phyloP scores from a whole-genome alignment of 1,140 invertebrate species.

The Saxidomus purpurata region DNA sequence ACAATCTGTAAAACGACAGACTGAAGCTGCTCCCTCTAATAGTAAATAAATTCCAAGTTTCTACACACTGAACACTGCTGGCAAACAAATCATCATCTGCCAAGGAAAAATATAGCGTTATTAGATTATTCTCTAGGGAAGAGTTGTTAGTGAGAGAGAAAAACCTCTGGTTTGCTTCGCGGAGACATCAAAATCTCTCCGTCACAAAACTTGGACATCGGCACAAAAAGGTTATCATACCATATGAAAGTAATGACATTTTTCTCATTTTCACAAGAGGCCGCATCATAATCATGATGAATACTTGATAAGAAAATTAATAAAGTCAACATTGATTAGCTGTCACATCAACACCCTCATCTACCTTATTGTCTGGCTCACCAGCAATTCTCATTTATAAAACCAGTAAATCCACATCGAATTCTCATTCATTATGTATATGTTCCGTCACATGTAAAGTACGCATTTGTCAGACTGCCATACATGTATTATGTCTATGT shows the following conservation, averaged over 20 bases:
- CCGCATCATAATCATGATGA: constrained; percentile 18
- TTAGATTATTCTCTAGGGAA: not conserved
- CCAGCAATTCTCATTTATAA: not conserved
- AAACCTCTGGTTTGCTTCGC: not conserved
- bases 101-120: not conserved
- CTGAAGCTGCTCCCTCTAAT: too few species aligned
- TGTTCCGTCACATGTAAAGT: not conserved
- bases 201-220: not conserved
- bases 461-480: not conserved
- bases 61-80: too few species aligned
- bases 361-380: not conserved
- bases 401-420: constrained; percentile 10
- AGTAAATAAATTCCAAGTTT: too few species aligned
- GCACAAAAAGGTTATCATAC: constrained; percentile 2
- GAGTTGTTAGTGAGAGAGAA: not conserved
- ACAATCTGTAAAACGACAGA: too few species aligned
- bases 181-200: not conserved
- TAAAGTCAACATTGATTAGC: constrained; percentile 32
- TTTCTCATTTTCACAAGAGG: not conserved
- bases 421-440: constrained; percentile 22
- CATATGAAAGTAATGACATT: constrained; percentile 3
- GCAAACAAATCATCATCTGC: not conserved
- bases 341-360: not conserved
- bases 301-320: constrained; percentile 43
- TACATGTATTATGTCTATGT: not conserved